Percentiles rank a stretch among this genome's conserved stretches.
Conservation (phyloP, 1,140 invertebrate species). For the Pseudomyrmex pallidus region DNA sequence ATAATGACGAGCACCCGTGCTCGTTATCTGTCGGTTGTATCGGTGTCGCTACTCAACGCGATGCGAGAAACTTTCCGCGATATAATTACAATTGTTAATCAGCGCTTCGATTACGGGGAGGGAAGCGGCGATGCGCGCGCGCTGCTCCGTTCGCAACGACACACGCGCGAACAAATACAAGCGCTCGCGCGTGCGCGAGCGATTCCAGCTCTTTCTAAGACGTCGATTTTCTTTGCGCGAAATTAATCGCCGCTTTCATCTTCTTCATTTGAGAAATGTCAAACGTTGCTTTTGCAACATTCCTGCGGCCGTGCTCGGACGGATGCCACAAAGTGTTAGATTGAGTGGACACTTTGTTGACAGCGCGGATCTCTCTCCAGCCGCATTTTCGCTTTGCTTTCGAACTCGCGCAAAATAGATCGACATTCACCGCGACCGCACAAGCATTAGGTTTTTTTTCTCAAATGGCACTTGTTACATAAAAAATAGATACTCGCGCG, state of each 20-base stretch:
- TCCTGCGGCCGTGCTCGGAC: constrained; percentile 14
- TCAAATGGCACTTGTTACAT: neutral
- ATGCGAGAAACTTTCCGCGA: constrained; percentile 19
- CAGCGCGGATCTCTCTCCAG: neutral
- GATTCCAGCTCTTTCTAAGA: neutral
- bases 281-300: constrained; percentile 14
- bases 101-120: constrained; percentile 22
- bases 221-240: neutral
- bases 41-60: constrained; percentile 17
- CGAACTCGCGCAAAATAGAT: neutral
- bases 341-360: neutral
- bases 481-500: constrained; percentile 7
- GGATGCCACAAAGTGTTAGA: neutral
- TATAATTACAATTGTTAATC: constrained; percentile 46
- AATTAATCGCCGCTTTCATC: constrained; percentile 34
- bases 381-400: neutral
- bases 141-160: neutral
- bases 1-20: constrained; percentile 2
- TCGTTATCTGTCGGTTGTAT: constrained; percentile 29
- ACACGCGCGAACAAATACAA: neutral
- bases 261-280: constrained; percentile 35
- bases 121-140: constrained; percentile 14
- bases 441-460: neutral
- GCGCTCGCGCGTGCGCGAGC: too few species aligned
- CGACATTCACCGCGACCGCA: neutral